Evolutionary conservation across 2,888 invertebrate genomes (phyloP), one percentile per base, ranked within the genome.

Genomic region (Ennomos fuscantarius): DNA sequence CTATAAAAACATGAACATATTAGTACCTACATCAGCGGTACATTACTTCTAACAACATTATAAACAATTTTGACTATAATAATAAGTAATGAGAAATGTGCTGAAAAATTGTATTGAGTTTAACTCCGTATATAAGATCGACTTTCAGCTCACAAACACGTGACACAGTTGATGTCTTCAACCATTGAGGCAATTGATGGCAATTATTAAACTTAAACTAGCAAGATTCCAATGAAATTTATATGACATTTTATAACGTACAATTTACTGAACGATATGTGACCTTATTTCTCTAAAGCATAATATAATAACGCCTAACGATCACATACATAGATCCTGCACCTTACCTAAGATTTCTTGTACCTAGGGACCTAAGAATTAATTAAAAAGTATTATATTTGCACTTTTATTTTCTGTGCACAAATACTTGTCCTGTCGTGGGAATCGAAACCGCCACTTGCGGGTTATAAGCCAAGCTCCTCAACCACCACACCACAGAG

Each of bases 121-220:
- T 1, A 33, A 51, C 59, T 60, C 54, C 53, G 53, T 24, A 24
- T n/a, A 1, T 24, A 64, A 62, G 65, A 68, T 61, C 60, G 65
- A 64, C 62, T 55, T 62, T 47, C 52, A 54, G 36, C 24, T 6
- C 6, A 54, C 37, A 35, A 58, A 55, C 59, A 61, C 65, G 65
- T 70, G 65, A 69, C 60, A 58, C 41, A 47, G 41, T 56, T 54
- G 50, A 52, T 46, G 65, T 54, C 66, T 70, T 69, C 69, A 72
- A 70, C 68, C 53, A 65, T 40, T 52, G 60, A 63, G 57, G 63
- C 76, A 78, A 76, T 78, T 79, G 76, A 62, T 63, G 61, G 45
- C 72, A 78, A 76, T 78, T 72, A 76, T 65, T 60, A 63, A 69
- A 69, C 58, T 65, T 63, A 70, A 65, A 68, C 66, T 46, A 48